A percentile compares a stretch with the other conserved stretches of the same genome.
Evolutionary conservation across 2,113 vertebrate species (phyloP).

Genomic region (Amblyopsis rosae): DNA sequence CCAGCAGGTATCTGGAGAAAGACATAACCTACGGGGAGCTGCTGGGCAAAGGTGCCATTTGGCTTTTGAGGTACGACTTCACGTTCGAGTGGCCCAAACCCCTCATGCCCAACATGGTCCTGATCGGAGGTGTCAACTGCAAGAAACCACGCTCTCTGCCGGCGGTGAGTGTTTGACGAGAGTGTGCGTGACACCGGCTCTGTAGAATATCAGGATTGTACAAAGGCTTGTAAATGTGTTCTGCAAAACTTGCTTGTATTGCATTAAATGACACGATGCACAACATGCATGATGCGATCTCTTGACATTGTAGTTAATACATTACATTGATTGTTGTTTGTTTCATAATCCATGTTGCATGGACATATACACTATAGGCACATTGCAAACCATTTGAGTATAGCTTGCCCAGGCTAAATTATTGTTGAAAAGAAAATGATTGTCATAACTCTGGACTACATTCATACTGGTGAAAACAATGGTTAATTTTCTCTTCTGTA

Average conservation of each 20-base stretch:
- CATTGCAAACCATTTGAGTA: not conserved
- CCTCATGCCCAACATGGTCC: constrained; percentile 85
- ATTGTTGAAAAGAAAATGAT: no score
- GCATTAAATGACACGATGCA: no score
- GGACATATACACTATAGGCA: not conserved
- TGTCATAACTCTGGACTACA: no score
- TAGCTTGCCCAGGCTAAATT: not conserved
- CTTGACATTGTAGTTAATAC: no score
- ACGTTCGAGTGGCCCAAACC: constrained; percentile 82
- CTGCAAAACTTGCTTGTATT: no score
- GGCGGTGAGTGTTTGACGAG: constrained; percentile 66
- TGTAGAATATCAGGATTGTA: no score
- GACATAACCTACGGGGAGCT: constrained; percentile 71
- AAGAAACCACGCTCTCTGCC: constrained; percentile 65
- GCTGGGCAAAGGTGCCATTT: constrained; percentile 75
- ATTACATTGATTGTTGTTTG: not conserved
- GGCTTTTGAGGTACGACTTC: constrained; percentile 85
- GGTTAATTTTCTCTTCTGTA: not conserved
- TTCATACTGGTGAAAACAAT: no score
- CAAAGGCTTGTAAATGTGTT: no score
- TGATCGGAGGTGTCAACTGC: constrained; percentile 81
- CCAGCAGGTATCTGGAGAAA: constrained; percentile 68
- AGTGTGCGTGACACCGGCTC: not conserved
- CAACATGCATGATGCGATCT: no score
- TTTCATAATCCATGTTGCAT: not conserved